Evolutionary conservation across 2,113 vertebrate species (phyloP).

Genomic region (Chloebia gouldiae): DNA sequence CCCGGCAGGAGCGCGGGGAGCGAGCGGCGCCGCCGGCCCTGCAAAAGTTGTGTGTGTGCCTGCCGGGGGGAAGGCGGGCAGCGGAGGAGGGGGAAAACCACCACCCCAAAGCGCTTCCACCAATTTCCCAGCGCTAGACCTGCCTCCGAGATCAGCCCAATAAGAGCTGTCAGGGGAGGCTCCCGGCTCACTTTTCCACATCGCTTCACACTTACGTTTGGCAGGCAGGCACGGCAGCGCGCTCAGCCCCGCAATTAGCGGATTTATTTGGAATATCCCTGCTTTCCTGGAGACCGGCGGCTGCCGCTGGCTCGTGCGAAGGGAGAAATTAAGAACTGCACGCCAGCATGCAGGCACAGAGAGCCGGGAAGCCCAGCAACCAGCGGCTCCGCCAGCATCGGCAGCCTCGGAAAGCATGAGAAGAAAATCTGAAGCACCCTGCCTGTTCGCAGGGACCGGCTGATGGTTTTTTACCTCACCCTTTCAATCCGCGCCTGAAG

Average conservation of each 20-base stretch:
- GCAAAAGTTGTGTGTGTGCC: constrained; percentile 49
- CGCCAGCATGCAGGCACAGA: constrained; percentile 40
- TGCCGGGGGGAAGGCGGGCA: background rate
- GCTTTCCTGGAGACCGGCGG: constrained; percentile 55
- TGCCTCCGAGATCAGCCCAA: constrained; percentile 90
- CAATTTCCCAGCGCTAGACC: constrained; percentile 88
- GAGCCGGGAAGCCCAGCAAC: constrained; percentile 1
- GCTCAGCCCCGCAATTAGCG: constrained; percentile 70
- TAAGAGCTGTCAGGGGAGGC: constrained; percentile 91
- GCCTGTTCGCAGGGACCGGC: constrained; percentile 5
- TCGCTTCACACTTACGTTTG: constrained; percentile 88
- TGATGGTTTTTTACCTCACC: constrained; percentile 37
- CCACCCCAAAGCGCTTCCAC: constrained; percentile 60
- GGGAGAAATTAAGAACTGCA: constrained; percentile 41
- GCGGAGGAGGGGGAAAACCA: background rate
- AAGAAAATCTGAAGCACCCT: constrained; percentile 44
- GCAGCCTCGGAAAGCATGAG: constrained; percentile 63
- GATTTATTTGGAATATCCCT: constrained; percentile 75
- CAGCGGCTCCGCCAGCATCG: constrained; percentile 37
- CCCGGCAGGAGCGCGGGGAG: background rate
- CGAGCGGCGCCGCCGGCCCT: background rate
- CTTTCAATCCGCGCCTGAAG: constrained; percentile 30
- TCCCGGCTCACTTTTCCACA: constrained; percentile 82
- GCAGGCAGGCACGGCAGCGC: constrained; percentile 82
- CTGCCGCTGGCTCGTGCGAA: constrained; percentile 29